phyloP scores from a whole-genome alignment of 2,797 vertebrate species.

The Phyllotis vaccarum region DNA sequence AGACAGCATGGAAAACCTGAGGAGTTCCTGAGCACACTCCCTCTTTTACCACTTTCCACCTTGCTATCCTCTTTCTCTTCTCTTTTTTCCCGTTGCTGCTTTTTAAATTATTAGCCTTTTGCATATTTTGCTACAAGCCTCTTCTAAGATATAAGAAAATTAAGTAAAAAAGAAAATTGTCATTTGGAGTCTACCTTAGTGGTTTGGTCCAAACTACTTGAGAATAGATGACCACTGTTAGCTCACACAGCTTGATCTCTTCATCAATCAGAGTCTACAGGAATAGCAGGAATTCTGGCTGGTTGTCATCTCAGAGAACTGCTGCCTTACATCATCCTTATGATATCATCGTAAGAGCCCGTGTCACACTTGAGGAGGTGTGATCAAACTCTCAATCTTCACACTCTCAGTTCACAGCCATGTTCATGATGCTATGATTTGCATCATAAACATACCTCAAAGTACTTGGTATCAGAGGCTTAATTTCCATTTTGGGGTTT shows the following conservation, averaged over 20 bases:
- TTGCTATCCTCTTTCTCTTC: neutral
- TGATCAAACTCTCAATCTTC: neutral
- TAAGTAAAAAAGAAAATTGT: neutral
- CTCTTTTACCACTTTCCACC: neutral
- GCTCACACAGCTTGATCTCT: neutral
- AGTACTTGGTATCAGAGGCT: neutral
- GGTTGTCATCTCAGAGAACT: neutral
- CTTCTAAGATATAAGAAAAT: neutral
- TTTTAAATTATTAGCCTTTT: neutral
- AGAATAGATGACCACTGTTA: neutral
- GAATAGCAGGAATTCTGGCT: neutral
- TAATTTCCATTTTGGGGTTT: neutral
- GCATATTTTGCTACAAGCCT: too few species aligned
- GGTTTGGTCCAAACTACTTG: neutral
- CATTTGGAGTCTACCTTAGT: neutral
- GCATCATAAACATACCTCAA: too few species aligned
- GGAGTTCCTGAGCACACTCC: neutral
- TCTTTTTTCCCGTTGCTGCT: neutral
- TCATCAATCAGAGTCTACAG: accelerated
- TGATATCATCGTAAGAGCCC: neutral
- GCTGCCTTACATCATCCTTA: neutral
- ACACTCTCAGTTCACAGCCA: neutral
- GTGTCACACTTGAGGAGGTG: neutral
- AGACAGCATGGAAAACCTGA: neutral
- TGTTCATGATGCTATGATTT: neutral